phyloP scores from a whole-genome alignment of 2,113 vertebrate genomes.

The Bos taurus region DNA sequence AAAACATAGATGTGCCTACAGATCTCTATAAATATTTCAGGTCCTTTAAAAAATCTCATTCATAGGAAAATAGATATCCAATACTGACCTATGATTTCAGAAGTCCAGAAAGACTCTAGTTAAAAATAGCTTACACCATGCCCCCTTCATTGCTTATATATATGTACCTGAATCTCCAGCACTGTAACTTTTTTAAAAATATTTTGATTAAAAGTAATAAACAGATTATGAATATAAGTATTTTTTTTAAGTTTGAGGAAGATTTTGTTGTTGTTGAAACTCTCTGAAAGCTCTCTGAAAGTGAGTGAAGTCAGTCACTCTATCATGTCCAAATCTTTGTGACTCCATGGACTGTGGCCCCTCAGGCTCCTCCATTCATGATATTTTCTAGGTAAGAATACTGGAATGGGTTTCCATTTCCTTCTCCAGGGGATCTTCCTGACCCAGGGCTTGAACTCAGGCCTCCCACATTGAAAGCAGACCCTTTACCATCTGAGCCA shows the following conservation, averaged over 20 bases:
- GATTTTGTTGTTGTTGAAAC: neutral
- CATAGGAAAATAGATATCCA: neutral
- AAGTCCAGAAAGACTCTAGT: neutral
- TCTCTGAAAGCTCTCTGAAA: neutral
- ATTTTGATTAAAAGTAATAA: neutral
- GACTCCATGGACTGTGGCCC: neutral
- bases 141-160: neutral
- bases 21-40: neutral
- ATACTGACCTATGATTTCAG: neutral
- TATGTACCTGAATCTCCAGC: neutral
- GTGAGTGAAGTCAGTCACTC: neutral
- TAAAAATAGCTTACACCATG: neutral
- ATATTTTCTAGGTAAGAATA: neutral
- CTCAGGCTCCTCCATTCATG: neutral
- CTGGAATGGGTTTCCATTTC: neutral
- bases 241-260: neutral
- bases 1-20: neutral
- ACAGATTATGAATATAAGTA: neutral
- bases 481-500: neutral
- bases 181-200: neutral
- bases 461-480: neutral
- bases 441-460: rapidly evolving
- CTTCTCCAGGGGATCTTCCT: neutral
- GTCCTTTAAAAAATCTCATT: neutral
- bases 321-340: neutral